Percentiles rank a stretch among this genome's conserved stretches.
Evolutionary conservation across 2,113 vertebrate genomes (phyloP).

Genomic region (Chaenocephalus aceratus): DNA sequence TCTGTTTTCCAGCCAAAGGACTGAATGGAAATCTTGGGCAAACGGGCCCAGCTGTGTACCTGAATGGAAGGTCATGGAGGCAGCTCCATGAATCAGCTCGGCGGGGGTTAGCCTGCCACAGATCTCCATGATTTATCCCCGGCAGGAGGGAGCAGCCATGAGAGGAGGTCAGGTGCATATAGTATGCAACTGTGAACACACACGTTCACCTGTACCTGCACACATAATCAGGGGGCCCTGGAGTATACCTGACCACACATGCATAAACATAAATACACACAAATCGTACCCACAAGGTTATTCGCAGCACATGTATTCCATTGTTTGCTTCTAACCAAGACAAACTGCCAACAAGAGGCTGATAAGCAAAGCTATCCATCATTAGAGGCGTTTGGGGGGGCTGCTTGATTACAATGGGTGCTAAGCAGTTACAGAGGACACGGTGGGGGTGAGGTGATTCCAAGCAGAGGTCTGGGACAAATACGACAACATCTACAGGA

Average conservation of each 20-base stretch:
- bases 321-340: constrained; percentile 71
- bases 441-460: constrained; percentile 32
- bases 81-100: constrained; percentile 80
- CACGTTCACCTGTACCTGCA: constrained; percentile 20
- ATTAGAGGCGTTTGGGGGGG: constrained; percentile 37
- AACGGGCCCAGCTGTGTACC: constrained; percentile 69
- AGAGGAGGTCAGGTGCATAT: constrained; percentile 67
- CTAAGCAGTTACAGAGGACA: constrained; percentile 59
- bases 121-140: constrained; percentile 77
- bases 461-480: background rate
- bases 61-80: constrained; percentile 78
- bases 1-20: constrained; percentile 22
- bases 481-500: constrained; percentile 1
- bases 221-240: too few species aligned
- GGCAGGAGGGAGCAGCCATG: constrained; percentile 52
- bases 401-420: constrained; percentile 66
- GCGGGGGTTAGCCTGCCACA: constrained; percentile 62
- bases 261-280: background rate
- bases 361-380: constrained; percentile 76
- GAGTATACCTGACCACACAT: background rate
- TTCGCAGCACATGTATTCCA: constrained; percentile 59
- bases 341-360: constrained; percentile 77
- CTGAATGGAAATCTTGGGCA: constrained; percentile 51
- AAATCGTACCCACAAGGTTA: constrained; percentile 66
- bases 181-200: constrained; percentile 34